phyloP scores from a whole-genome alignment of 2,888 invertebrate species.

The Synanthedon myopaeformis region DNA sequence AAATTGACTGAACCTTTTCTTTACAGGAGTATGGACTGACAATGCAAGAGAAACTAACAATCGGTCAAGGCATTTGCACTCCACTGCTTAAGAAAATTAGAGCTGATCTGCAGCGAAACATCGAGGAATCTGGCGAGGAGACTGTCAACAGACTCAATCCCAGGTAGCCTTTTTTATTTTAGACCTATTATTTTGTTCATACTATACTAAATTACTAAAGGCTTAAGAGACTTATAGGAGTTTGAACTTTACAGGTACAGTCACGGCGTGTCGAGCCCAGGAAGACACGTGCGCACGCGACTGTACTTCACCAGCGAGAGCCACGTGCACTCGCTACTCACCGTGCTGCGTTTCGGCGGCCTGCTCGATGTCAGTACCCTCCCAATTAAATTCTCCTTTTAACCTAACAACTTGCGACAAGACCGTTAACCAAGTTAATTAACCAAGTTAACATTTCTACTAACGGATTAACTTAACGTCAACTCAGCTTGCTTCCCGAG shows the following conservation, averaged over 20 bases:
- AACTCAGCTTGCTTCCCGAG: too few relatives aligned
- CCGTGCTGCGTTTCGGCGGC: conserved; percentile 93
- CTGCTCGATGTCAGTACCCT: conserved; percentile 80
- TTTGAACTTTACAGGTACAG: conserved; percentile 77
- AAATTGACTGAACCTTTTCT: background rate
- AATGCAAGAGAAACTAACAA: conserved; percentile 93
- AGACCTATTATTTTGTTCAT: too few relatives aligned
- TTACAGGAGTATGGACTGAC: conserved; percentile 94
- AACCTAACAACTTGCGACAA: too few relatives aligned
- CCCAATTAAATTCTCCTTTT: too few relatives aligned
- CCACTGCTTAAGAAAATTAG: conserved; percentile 95
- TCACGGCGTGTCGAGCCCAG: conserved; percentile 97
- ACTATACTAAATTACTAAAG: too few relatives aligned
- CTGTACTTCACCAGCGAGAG: conserved; percentile 99
- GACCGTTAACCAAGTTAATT: too few relatives aligned
- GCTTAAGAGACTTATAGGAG: background rate
- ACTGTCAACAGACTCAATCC: conserved; percentile 96
- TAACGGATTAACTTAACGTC: too few relatives aligned
- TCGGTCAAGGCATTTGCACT: conserved; percentile 97
- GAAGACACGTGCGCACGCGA: conserved; percentile 97
- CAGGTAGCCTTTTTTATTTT: conserved; percentile 57
- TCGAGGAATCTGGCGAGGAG: conserved; percentile 91
- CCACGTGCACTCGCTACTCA: conserved; percentile 97
- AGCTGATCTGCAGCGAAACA: conserved; percentile 93
- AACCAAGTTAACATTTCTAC: too few relatives aligned